Conservation (phyloP, 2,113 vertebrate species). For the Perca flavescens region DNA sequence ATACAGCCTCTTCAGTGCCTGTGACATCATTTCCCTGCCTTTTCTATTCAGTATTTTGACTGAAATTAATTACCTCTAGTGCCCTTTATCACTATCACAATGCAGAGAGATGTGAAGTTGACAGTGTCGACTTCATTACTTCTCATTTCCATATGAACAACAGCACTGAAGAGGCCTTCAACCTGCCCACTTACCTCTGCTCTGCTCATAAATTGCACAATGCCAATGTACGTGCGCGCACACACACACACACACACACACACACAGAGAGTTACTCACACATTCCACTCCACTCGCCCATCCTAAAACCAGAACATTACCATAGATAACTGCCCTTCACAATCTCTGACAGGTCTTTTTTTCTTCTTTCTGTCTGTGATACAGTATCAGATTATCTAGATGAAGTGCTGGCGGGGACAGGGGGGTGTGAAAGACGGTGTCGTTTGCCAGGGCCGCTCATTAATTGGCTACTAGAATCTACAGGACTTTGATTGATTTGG, state of each 20-base stretch:
- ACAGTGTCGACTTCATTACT: slow-evolving; percentile 75
- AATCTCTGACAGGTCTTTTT: slow-evolving; percentile 67
- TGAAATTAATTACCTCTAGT: slow-evolving; percentile 69
- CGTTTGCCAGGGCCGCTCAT: slow-evolving; percentile 51
- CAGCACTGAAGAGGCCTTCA: slow-evolving; percentile 65
- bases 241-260: too few species aligned
- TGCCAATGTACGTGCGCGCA: not conserved
- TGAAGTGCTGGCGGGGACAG: slow-evolving; percentile 27
- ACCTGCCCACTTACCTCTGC: slow-evolving; percentile 63
- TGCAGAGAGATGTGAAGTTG: slow-evolving; percentile 60
- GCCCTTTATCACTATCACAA: slow-evolving; percentile 70
- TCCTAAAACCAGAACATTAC: slow-evolving; percentile 50
- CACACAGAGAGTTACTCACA: slow-evolving; percentile 3
- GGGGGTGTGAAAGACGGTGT: slow-evolving; percentile 24
- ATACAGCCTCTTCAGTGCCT: slow-evolving; percentile 36
- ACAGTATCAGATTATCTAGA: slow-evolving; percentile 66
- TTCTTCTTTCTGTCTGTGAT: slow-evolving; percentile 51
- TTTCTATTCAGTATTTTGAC: slow-evolving; percentile 53
- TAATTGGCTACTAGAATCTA: slow-evolving; percentile 71
- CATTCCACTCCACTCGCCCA: slow-evolving; percentile 4
- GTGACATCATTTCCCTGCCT: slow-evolving; percentile 38
- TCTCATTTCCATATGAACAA: slow-evolving; percentile 76
- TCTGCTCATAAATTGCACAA: slow-evolving; percentile 53
- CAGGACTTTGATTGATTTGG: slow-evolving; percentile 62
- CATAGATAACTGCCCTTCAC: slow-evolving; percentile 61